Conservation (phyloP, 2,797 vertebrate species). For the Myotis daubentonii region DNA sequence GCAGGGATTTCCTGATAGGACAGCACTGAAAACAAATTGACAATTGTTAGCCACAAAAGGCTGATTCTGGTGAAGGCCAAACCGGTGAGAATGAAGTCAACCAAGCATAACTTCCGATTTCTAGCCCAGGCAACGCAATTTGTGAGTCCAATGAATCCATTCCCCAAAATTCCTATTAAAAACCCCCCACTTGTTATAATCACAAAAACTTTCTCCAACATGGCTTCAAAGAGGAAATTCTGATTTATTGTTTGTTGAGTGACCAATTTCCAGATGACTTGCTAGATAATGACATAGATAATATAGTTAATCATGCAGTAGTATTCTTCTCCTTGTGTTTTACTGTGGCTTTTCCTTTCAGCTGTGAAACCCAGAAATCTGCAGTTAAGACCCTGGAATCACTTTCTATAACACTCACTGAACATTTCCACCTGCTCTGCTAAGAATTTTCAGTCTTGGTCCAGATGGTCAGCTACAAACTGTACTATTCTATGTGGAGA, state of each 20-base stretch:
- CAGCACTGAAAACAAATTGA: neutral
- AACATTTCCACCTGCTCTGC: neutral
- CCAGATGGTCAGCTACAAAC: neutral
- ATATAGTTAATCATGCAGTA: neutral
- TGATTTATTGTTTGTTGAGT: neutral
- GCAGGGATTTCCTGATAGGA: neutral
- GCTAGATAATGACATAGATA: neutral
- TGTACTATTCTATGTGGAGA: neutral
- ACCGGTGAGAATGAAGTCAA: conserved; percentile 41
- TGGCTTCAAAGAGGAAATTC: neutral
- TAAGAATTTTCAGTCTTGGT: neutral
- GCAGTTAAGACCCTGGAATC: neutral
- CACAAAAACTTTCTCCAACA: neutral
- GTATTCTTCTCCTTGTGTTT: neutral
- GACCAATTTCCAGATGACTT: neutral
- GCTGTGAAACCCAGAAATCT: neutral
- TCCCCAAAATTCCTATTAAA: neutral
- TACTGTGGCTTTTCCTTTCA: neutral
- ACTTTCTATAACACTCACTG: neutral
- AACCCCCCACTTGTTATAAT: neutral
- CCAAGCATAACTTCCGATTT: neutral
- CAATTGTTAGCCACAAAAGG: neutral
- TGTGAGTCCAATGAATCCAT: conserved; percentile 12
- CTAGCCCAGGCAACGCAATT: neutral
- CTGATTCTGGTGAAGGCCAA: neutral